Conservation (phyloP, 2,888 invertebrate genomes). For the Nephrotoma guestfalica region DNA sequence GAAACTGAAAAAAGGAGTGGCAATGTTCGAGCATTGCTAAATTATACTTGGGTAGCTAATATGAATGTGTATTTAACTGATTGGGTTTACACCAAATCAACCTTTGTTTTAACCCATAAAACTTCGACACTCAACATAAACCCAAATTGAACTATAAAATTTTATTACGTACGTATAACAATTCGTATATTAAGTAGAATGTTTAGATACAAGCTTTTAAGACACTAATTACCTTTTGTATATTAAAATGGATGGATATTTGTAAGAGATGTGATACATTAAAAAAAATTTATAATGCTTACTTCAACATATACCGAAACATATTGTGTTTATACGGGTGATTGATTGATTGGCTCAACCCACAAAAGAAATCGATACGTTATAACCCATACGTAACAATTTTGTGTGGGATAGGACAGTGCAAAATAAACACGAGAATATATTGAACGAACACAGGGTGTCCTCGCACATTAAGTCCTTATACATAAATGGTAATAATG, state of each 20-base stretch:
- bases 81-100: not conserved
- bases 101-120: not conserved
- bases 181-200: not conserved
- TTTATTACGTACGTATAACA: not conserved
- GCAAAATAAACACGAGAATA: not conserved
- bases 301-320: not conserved
- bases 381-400: not conserved
- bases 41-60: too few species aligned
- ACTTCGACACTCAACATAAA: not conserved
- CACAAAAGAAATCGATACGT: not conserved
- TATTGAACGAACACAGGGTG: not conserved
- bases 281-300: not conserved
- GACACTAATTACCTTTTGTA: not conserved
- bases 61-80: not conserved
- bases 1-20: too few species aligned
- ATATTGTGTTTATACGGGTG: not conserved
- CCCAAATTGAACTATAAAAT: not conserved
- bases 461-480: not conserved
- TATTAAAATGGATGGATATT: not conserved
- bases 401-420: not conserved
- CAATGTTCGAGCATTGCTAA: too few species aligned
- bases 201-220: not conserved
- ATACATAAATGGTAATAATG: not conserved
- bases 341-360: not conserved
- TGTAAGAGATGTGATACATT: not conserved